Evolutionary conservation across 2,113 vertebrate species (phyloP), one percentile per base, ranked within the genome.

Genomic region (Copsychus sechellarum): DNA sequence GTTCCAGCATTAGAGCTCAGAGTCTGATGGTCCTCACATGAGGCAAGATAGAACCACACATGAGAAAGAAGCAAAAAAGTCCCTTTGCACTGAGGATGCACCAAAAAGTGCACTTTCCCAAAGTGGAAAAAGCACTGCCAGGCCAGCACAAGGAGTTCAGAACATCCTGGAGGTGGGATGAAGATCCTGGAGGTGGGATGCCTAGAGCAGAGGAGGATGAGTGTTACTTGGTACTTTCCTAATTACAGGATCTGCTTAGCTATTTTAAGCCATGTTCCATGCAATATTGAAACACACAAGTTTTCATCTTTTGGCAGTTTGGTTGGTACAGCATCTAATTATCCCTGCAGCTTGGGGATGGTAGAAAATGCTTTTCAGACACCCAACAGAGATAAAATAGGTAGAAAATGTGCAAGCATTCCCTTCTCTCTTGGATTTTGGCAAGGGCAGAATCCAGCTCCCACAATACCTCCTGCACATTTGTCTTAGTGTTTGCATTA

Each of bases 311-410:
- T 34, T 93, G 77, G 54, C 70, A 89, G 70, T 60, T 81, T 57
- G 73, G 57, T 58, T 91, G 83, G 94, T 92, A 54, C 70, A 81
- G 93, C 77, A 86, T 95, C 85, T 72, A 67, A 86, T 81, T 84
- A 88, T 60, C 61, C 48, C 70, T 87, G 70, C 58, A 87, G 78
- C 81, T 65, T 91, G 62, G 53, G 33, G 73, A 61, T 84, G 80
- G 45, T 43, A 65, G 57, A 69, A 88, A 81, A 77, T 64, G 40
- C 38, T 94, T 81, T 74, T 81, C 65, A 84, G 56, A 48, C 40
- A 81, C 28, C 26, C 57, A 89, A n/a, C n/a, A 65, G 42, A 58
- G 45, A 92, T 69, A 69, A 87, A 92, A 94, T 10, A 79, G 62
- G 58, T 74, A 82, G 62, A 36, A 85, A 60, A 86, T 56, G 45